Conservation (phyloP, 2,888 invertebrate species). For the Synergus laeviventris region DNA sequence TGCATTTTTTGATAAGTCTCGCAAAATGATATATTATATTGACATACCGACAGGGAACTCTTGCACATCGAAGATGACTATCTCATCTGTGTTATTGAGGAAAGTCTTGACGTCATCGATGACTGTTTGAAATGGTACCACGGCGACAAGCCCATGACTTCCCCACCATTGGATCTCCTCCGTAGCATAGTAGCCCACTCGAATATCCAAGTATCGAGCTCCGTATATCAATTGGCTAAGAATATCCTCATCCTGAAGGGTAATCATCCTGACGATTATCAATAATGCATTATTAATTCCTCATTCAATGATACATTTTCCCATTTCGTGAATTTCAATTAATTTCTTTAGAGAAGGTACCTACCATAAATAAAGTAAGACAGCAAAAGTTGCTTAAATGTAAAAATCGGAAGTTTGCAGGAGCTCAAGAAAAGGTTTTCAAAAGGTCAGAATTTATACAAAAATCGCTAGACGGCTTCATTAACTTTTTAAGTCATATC, state of each 20-base stretch:
- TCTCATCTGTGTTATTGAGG: constrained; percentile 79
- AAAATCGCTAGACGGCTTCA: no score
- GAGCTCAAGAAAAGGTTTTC: not conserved
- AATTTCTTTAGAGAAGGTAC: constrained; percentile 3
- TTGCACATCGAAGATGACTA: constrained; percentile 80
- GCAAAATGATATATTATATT: not conserved
- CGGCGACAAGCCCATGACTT: constrained; percentile 78
- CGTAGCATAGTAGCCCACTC: constrained; percentile 78
- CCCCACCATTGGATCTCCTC: constrained; percentile 76
- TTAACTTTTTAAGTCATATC: no score
- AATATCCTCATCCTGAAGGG: constrained; percentile 78
- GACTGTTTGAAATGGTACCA: constrained; percentile 77
- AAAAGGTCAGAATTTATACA: not conserved
- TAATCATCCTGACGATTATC: constrained; percentile 54
- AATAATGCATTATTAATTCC: constrained; percentile 47
- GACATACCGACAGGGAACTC: constrained; percentile 79
- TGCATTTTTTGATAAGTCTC: not conserved
- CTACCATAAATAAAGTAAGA: not conserved
- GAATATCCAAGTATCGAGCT: constrained; percentile 80
- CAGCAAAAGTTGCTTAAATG: not conserved
- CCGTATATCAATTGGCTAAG: constrained; percentile 80
- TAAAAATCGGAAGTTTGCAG: not conserved
- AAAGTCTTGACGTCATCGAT: constrained; percentile 78
- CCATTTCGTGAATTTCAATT: constrained; percentile 15
- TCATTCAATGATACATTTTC: constrained; percentile 19